Evolutionary conservation across 2,888 invertebrate genomes (phyloP).

Genomic region (Melinaea marsaeus): DNA sequence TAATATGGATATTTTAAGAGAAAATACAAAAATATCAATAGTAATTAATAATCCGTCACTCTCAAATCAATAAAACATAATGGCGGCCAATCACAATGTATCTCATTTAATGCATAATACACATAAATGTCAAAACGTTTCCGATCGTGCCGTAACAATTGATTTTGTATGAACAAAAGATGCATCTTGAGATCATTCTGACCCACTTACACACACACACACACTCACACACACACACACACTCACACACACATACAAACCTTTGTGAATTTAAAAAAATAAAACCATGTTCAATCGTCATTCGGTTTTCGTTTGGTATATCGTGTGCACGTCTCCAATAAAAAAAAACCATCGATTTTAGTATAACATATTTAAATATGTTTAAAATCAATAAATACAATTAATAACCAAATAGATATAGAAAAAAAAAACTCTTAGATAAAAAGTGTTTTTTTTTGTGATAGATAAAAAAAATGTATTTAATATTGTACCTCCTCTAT

Average conservation of each 20-base stretch:
- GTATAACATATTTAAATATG: too few relatives aligned
- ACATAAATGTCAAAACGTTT: constrained; percentile 12
- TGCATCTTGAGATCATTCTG: constrained; percentile 62
- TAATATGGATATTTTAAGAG: too few relatives aligned
- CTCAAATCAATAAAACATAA: background rate
- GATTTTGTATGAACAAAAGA: constrained; percentile 42
- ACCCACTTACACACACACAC: constrained; percentile 56
- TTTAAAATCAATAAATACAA: background rate
- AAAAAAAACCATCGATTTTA: background rate
- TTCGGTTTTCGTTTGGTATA: constrained; percentile 53
- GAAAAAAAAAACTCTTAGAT: constrained; percentile 12
- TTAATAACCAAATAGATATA: background rate
- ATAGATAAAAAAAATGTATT: constrained; percentile 35
- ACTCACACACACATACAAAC: constrained; percentile 50
- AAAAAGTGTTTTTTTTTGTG: constrained; percentile 18
- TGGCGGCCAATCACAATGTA: background rate
- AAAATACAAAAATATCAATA: background rate
- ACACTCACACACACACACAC: constrained; percentile 40
- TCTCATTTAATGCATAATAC: constrained; percentile 10
- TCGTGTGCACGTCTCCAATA: constrained; percentile 45
- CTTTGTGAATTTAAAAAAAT: constrained; percentile 62
- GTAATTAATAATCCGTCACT: background rate
- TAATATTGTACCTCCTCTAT: constrained; percentile 32
- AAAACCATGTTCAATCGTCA: constrained; percentile 54
- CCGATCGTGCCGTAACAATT: constrained; percentile 17